phyloP scores from a whole-genome alignment of 1,140 invertebrate genomes.

The Lepidurus packardi region DNA sequence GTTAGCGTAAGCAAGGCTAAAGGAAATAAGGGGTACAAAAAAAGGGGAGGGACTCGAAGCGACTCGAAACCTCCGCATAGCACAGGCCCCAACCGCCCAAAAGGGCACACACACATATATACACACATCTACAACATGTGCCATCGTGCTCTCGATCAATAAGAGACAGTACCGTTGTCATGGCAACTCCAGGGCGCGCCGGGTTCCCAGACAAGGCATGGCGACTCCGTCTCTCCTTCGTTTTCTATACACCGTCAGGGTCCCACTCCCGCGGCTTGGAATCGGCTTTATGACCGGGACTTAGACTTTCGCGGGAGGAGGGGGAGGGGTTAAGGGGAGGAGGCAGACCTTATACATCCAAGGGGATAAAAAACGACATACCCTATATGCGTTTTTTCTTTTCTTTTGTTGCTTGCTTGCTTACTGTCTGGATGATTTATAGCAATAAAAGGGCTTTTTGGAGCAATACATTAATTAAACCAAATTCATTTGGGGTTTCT shows the following conservation, averaged over 20 bases:
- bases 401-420: neutral
- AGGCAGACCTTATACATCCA: neutral
- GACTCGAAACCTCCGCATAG: too few relatives aligned
- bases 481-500: too few relatives aligned
- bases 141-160: conserved; percentile 4
- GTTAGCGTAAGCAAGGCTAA: too few relatives aligned
- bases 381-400: neutral
- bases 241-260: neutral
- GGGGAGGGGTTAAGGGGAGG: neutral
- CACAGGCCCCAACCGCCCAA: neutral
- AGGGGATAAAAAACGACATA: too few relatives aligned
- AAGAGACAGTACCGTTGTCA: conserved; percentile 14
- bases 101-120: neutral
- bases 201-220: conserved; percentile 12
- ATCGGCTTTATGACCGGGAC: conserved; percentile 13
- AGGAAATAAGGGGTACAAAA: too few relatives aligned
- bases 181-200: conserved; percentile 16
- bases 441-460: neutral
- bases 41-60: too few relatives aligned
- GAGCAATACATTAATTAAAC: too few relatives aligned
- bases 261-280: neutral
- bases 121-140: neutral
- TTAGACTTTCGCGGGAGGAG: neutral
- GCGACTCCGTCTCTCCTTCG: neutral
- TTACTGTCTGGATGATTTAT: neutral